Percentiles rank a stretch among this genome's conserved stretches.
Conservation (phyloP, 2,113 vertebrate species). For the Sisor rabdophorus region DNA sequence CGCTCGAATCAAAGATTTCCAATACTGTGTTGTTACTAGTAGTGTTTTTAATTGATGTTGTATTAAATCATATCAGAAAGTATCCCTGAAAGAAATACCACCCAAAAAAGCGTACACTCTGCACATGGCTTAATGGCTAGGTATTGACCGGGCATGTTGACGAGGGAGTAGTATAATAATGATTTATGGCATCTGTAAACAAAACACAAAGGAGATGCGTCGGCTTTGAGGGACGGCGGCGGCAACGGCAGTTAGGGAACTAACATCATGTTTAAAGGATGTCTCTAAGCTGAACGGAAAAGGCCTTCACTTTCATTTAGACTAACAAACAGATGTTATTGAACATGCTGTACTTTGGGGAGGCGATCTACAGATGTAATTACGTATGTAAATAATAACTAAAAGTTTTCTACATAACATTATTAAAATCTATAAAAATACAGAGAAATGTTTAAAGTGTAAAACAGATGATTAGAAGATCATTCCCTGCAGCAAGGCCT, state of each 20-base stretch:
- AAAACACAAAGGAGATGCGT: constrained; percentile 28
- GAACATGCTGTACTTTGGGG: background rate
- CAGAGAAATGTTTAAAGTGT: background rate
- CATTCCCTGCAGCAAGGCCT: too few species aligned
- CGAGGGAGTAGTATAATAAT: constrained; percentile 31
- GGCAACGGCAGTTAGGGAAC: constrained; percentile 19
- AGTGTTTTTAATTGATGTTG: constrained; percentile 43
- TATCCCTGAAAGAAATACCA: constrained; percentile 34
- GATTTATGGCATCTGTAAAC: constrained; percentile 47
- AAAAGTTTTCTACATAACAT: too few species aligned
- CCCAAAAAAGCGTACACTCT: constrained; percentile 12
- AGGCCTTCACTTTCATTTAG: background rate
- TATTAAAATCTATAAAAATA: too few species aligned
- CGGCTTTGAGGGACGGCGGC: constrained; percentile 18
- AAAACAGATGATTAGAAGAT: too few species aligned
- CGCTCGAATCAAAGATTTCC: constrained; percentile 44
- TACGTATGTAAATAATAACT: background rate
- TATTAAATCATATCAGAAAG: constrained; percentile 48
- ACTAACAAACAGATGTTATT: background rate
- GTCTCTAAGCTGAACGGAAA: background rate
- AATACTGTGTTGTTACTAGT: constrained; percentile 32
- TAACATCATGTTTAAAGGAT: constrained; percentile 13
- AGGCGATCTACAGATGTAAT: background rate
- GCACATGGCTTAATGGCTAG: constrained; percentile 44
- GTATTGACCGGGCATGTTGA: constrained; percentile 44